Evolutionary conservation across 2,113 vertebrate genomes (phyloP), one percentile per base, ranked within the genome.

Genomic region (Epinephelus moara): DNA sequence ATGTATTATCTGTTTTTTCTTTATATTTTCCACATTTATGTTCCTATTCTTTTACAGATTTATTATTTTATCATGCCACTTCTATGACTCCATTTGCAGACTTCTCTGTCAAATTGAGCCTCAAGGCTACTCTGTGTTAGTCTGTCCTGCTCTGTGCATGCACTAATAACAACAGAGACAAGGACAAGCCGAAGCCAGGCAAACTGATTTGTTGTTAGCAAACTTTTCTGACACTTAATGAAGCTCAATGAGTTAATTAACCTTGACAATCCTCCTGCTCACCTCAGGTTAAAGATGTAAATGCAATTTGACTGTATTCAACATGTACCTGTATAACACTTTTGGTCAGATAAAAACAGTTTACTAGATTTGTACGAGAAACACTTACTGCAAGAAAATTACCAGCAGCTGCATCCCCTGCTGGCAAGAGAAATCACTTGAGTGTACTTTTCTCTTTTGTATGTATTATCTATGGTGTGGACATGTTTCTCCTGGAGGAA

Each of bases 401-500:
- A 57, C 9, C 5, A 45, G 30, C 55, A 30, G 40, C 11, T 27
- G 12, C 15, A 33, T 49, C 27, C 3, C 12, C 49, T 52, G 11
- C 9, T 45, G 42, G 42, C 42, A 11, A 67, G n/a, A 56, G 12
- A 50, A 37, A 47, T 37, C 33, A 37, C 33, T 37, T 37, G 21
- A 23, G 45, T 17, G 9, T n/a, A 42, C 30, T 64, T 49, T 56
- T 53, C 23, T 68, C 7, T 69, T 52, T 74, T 74, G 21, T 60
- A 25, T 27, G 4, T 9, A 25, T 61, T 56, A 17, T 19, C 61
- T 75, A 25, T 47, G 47, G 13, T 73, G 68, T 63, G 25, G 5
- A 30, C 30, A 7, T 50, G 21, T 64, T 75, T 71, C 71, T 71
- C 14, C 18, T 6, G 50, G 72, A 78, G 73, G 11, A 79, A 50